These are phyloP conservation scores for Strongylocentrotus purpuratus DNA, from an alignment of 35 echinoderm and acorn worm species.

Conservation along the genomic window DNA sequence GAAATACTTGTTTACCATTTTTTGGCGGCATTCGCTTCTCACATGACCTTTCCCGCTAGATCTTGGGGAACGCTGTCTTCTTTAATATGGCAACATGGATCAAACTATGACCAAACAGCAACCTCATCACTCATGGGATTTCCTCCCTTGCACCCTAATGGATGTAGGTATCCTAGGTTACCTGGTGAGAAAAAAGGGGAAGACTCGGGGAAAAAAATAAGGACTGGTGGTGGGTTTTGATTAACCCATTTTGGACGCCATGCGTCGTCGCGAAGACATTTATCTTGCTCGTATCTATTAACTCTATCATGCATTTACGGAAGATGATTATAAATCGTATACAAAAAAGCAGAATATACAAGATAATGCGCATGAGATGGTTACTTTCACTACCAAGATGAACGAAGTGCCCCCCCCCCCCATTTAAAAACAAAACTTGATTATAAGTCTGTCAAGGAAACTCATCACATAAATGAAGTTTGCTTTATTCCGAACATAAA, in stretches of 20 bases:
- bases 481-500: too few relatives aligned
- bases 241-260: neutral
- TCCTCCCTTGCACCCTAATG: neutral
- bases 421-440: too few relatives aligned
- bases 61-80: neutral
- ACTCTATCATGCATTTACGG: too few relatives aligned
- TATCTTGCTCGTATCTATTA: too few relatives aligned
- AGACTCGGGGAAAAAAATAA: neutral
- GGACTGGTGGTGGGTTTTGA: neutral
- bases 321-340: too few relatives aligned
- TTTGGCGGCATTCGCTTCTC: neutral
- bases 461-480: too few relatives aligned
- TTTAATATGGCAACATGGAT: neutral
- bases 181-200: neutral
- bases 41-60: neutral
- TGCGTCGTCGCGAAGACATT: too few relatives aligned
- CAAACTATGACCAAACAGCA: neutral
- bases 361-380: too few relatives aligned
- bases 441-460: too few relatives aligned
- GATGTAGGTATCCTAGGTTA: neutral
- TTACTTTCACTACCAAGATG: too few relatives aligned
- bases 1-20: conserved; percentile 13
- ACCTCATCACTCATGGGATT: neutral
- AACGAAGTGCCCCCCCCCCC: too few relatives aligned
- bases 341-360: too few relatives aligned